Conservation (phyloP, 2,113 vertebrate genomes). For the Himantopus leucocephalus region DNA sequence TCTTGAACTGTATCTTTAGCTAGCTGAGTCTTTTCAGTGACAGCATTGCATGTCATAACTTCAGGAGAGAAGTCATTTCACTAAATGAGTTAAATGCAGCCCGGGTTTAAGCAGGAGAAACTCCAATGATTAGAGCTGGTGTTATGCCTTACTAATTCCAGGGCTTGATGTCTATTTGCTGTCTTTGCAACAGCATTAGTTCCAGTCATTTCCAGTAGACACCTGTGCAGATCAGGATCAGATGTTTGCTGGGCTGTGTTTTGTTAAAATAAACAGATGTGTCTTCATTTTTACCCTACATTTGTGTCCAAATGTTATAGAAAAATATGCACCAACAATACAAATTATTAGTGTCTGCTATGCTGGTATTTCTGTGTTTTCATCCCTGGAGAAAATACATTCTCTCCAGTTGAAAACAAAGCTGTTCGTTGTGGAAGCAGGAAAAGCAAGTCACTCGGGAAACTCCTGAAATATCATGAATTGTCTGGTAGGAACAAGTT, state of each 20-base stretch:
- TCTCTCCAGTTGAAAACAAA: background rate
- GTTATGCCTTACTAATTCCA: background rate
- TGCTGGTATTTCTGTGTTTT: background rate
- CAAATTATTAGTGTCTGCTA: background rate
- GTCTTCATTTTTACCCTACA: background rate
- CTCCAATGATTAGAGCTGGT: background rate
- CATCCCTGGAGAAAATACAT: background rate
- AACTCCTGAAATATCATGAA: background rate
- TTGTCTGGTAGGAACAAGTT: background rate
- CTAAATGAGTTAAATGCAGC: background rate
- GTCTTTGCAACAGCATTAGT: background rate
- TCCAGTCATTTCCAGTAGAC: background rate
- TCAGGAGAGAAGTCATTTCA: background rate
- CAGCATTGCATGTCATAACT: background rate
- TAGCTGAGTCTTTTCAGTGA: background rate
- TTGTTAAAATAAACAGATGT: background rate
- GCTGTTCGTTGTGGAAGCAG: background rate
- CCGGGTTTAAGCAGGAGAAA: background rate
- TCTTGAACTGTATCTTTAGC: background rate
- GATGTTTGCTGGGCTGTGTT: background rate
- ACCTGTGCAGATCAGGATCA: background rate
- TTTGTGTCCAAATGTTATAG: background rate
- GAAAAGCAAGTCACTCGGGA: background rate
- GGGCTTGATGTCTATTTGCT: background rate
- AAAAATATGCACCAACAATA: background rate